Percentiles rank a stretch among this genome's conserved stretches.
Evolutionary conservation across 2,113 vertebrate genomes (phyloP).

Genomic region (Genyomyrus donnyi): DNA sequence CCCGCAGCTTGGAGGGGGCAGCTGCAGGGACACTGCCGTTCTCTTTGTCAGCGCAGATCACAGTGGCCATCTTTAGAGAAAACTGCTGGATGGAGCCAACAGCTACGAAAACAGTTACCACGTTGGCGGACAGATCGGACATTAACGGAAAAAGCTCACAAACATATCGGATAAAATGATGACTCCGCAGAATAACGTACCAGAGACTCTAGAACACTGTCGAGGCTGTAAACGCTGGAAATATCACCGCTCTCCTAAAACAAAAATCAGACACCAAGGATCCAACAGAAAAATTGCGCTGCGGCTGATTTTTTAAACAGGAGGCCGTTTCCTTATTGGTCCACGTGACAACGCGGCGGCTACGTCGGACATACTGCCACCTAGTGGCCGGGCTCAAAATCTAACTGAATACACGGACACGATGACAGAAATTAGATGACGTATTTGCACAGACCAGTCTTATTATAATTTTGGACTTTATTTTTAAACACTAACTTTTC

Average conservation of each 20-base stretch:
- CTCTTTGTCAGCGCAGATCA: constrained; percentile 33
- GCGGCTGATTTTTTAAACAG: constrained; percentile 35
- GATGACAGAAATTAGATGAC: neutral
- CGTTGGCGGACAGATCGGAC: too few relatives aligned
- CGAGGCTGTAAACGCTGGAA: neutral
- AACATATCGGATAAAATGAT: neutral
- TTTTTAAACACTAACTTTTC: neutral
- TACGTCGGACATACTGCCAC: neutral
- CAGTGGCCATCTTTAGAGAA: constrained; percentile 26
- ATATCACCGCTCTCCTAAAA: neutral
- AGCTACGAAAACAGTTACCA: neutral
- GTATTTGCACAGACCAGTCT: neutral
- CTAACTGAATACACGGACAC: neutral
- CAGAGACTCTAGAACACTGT: neutral
- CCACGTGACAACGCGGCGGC: neutral
- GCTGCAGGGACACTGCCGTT: constrained; percentile 27
- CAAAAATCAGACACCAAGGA: neutral
- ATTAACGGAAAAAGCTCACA: neutral
- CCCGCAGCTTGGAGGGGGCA: constrained; percentile 25
- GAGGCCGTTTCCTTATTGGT: constrained; percentile 32
- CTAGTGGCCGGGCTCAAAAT: neutral
- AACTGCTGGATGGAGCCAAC: neutral
- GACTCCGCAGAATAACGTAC: neutral
- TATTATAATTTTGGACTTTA: neutral
- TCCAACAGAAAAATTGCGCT: neutral